Conservation (phyloP, 2,113 vertebrate species). For the Protobothrops flavoviridis region DNA sequence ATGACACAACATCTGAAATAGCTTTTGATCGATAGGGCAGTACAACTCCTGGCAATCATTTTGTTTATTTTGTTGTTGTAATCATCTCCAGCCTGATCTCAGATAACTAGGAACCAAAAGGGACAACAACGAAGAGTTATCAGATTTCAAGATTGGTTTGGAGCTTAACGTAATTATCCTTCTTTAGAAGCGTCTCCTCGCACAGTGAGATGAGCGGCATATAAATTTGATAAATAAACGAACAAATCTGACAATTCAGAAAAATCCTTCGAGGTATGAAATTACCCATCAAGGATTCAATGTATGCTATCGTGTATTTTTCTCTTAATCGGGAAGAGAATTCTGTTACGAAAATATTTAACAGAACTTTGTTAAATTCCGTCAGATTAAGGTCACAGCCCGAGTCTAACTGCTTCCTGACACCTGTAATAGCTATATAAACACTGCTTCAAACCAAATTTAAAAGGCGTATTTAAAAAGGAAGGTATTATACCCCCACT, state of each 20-base stretch:
- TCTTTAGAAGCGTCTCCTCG: not conserved
- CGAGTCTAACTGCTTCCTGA: not conserved
- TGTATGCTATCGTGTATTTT: not conserved
- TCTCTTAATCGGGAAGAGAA: not conserved
- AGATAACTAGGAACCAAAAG: not conserved
- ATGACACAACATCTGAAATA: constrained; percentile 3
- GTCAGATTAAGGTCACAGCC: not conserved
- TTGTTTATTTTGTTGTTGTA: not conserved
- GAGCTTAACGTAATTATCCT: not conserved
- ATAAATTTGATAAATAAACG: not conserved
- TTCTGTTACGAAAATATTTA: not conserved
- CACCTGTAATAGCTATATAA: not conserved
- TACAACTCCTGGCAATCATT: not conserved
- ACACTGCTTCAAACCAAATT: not conserved
- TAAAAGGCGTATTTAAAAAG: not conserved
- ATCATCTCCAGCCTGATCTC: not conserved
- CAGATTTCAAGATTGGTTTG: not conserved
- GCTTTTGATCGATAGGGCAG: not conserved
- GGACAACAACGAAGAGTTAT: not conserved
- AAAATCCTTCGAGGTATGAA: not conserved
- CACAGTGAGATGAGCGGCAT: no score
- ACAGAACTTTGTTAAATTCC: not conserved
- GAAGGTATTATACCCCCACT: not conserved
- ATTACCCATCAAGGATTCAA: not conserved
- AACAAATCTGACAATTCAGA: not conserved